A percentile compares a stretch with the other conserved stretches of the same genome.
Conservation (phyloP, 1,140 invertebrate species). For the Mycetomoellerius zeteki region DNA sequence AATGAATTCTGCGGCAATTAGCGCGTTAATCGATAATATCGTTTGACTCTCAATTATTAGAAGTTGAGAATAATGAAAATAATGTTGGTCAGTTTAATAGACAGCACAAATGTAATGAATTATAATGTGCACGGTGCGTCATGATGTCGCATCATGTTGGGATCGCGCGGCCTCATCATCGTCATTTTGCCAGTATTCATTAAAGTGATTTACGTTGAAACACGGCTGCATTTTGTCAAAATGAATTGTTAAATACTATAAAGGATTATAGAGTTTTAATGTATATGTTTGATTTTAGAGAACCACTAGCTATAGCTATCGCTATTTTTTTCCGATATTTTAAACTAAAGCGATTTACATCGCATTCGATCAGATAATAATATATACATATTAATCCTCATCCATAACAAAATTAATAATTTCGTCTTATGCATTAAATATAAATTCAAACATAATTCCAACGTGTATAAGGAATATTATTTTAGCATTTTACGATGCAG, state of each 20-base stretch:
- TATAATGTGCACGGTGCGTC: slow-evolving; percentile 21
- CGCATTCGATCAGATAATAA: background rate
- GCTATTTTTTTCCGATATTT: background rate
- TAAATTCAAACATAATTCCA: slow-evolving; percentile 1
- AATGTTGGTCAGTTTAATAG: slow-evolving; percentile 27
- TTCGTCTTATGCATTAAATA: slow-evolving; percentile 4
- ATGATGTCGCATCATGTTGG: slow-evolving; percentile 11
- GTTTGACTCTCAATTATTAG: slow-evolving; percentile 30
- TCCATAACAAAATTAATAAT: slow-evolving; percentile 8
- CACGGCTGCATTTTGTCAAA: slow-evolving; percentile 42
- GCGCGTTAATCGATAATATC: slow-evolving; percentile 37
- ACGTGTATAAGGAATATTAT: slow-evolving; percentile 35
- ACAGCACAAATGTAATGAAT: slow-evolving; percentile 33
- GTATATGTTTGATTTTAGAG: background rate
- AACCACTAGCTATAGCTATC: background rate
- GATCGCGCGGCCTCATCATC: slow-evolving; percentile 43
- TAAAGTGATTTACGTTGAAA: slow-evolving; percentile 35
- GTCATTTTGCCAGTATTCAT: slow-evolving; percentile 19
- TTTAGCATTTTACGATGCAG: slow-evolving; percentile 44
- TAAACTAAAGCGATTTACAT: background rate
- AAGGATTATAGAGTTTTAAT: background rate
- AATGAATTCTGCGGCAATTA: slow-evolving; percentile 34
- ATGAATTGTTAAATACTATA: slow-evolving; percentile 11
- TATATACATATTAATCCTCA: slow-evolving; percentile 5
- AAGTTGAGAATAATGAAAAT: slow-evolving; percentile 46